Evolutionary conservation across 2,797 vertebrate genomes (phyloP), one percentile per base, ranked within the genome.

Genomic region (Hyperoplus immaculatus): DNA sequence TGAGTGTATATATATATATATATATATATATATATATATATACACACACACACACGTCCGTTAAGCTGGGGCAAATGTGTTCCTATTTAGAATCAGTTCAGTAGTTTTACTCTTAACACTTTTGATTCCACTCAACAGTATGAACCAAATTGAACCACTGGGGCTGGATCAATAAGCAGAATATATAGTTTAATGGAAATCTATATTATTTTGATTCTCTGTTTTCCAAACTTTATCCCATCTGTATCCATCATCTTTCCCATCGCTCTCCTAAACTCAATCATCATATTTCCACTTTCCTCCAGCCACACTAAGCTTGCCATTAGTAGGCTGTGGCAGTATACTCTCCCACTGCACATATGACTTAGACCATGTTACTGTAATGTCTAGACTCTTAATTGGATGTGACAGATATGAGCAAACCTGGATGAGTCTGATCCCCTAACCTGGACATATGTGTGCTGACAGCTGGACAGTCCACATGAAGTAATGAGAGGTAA

Each of bases 351-450:
- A 59, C 56, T 68, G 49, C 60, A 69, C 70, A 51, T 68, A 73
- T 45, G 46, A 78, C 60, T 67, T 61, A 8, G 49, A 66, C 61
- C 71, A 55, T 42, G 42, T 58, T 78, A 46, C 50, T 46, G 47
- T 75, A 46, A 54, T 46, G 47, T 75, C 16, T 66, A 72, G 66
- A 78, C 54, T 85, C 60, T 36, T 75, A 80, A 88, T 55, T 51
- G 61, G 66, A 78, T 1, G 16, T 50, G 83, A 85, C 88, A 84
- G 71, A 72, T 64, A 71, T 42, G 73, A 83, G 60, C 68, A 78
- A 83, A 85, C 81, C 72, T 72, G 1, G 10, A 75, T 61, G 80
- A 85, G 78, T 76, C 72, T 77, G 78, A 86, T 77, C 76, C 77
- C 61, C 57, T 77, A 63, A 81, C 72, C 72, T 71, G 69, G 57